Percentiles rank a stretch among this genome's conserved stretches.
Conservation (phyloP, 2,113 vertebrate genomes). For the Pagrus major region DNA sequence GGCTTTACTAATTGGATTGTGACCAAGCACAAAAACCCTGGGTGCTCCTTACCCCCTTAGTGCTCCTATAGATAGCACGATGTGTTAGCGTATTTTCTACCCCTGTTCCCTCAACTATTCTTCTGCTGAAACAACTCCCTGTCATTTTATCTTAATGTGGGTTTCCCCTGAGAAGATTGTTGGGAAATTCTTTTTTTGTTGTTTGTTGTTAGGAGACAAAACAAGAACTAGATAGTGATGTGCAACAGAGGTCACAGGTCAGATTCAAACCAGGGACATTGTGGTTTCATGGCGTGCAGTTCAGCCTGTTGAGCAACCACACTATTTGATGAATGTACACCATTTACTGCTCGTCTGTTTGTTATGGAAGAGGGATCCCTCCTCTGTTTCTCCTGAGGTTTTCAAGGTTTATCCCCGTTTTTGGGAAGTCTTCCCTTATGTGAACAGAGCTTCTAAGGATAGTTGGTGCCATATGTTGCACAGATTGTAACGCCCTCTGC, state of each 20-base stretch:
- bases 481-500: neutral
- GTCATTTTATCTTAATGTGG: slow-evolving; percentile 6
- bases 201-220: neutral
- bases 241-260: slow-evolving; percentile 2
- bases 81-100: slow-evolving; percentile 23
- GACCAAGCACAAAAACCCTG: slow-evolving; percentile 30
- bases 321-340: slow-evolving; percentile 14
- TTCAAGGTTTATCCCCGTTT: neutral
- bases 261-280: neutral
- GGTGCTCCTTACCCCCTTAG: neutral
- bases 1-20: slow-evolving; percentile 2
- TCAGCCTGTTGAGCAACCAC: neutral
- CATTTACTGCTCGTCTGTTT: slow-evolving; percentile 19
- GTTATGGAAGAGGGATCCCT: neutral
- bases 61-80: neutral
- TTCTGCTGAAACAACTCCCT: neutral
- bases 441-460: neutral
- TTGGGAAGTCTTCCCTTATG: neutral
- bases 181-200: neutral
- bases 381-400: slow-evolving; percentile 8
- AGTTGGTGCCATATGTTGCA: neutral
- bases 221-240: neutral
- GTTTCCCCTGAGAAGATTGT: slow-evolving; percentile 3
- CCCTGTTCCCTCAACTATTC: neutral
- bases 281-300: neutral